Evolutionary conservation across 2,888 invertebrate species (phyloP).

Genomic region (Leptinotarsa peninsularis): DNA sequence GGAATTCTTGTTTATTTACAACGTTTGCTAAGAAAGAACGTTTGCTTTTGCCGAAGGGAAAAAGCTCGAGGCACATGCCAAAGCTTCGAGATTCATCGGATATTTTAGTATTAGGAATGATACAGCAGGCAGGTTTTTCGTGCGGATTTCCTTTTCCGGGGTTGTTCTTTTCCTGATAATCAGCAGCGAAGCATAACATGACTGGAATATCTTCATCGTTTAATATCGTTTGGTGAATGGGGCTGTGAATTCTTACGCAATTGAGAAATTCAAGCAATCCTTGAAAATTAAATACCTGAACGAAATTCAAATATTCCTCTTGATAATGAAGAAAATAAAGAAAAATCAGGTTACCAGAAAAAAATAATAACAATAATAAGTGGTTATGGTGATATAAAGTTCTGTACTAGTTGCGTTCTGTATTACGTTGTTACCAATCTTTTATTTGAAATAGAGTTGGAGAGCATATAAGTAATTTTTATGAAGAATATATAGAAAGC

Average conservation of each 20-base stretch:
- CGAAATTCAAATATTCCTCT: too few relatives aligned
- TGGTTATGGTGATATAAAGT: too few relatives aligned
- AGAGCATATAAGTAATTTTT: too few relatives aligned
- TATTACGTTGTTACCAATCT: too few relatives aligned
- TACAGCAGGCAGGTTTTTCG: neutral
- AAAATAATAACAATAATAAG: too few relatives aligned
- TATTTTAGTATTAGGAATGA: neutral
- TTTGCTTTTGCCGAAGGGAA: neutral
- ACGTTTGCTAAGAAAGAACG: neutral
- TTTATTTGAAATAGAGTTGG: too few relatives aligned
- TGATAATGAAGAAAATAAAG: too few relatives aligned
- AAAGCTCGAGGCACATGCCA: neutral
- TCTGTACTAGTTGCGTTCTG: too few relatives aligned
- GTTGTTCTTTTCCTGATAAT: neutral
- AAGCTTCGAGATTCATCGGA: neutral
- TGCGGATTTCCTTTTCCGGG: neutral
- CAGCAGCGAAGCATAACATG: neutral
- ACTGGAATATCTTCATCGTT: neutral
- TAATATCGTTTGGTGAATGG: too few relatives aligned
- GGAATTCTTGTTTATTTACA: neutral
- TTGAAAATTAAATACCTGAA: neutral
- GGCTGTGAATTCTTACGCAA: too few relatives aligned
- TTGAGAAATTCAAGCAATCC: neutral
- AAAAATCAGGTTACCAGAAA: too few relatives aligned
- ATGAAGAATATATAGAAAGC: too few relatives aligned